A percentile compares a stretch with the other conserved stretches of the same genome.
Evolutionary conservation across 1,140 invertebrate species (phyloP).

Genomic region (Ceratina calcarata): DNA sequence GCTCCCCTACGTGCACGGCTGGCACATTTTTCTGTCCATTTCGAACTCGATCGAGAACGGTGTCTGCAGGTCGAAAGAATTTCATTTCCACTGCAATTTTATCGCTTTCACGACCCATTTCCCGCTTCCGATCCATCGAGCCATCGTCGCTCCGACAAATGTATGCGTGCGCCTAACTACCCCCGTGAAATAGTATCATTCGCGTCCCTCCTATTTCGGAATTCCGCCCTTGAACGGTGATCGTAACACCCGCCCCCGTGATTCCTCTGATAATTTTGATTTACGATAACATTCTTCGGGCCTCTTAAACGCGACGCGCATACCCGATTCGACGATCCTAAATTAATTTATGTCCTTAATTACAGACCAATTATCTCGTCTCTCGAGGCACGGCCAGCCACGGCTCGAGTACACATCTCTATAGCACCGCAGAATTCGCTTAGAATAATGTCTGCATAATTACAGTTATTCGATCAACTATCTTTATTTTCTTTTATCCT

Average conservation of each 20-base stretch:
- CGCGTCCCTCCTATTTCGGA: not conserved
- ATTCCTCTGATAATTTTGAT: not conserved
- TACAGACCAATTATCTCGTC: constrained; percentile 12
- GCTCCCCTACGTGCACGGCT: too few relatives aligned
- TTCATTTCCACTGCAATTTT: constrained; percentile 14
- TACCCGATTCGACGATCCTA: not conserved
- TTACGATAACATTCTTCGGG: not conserved
- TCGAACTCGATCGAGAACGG: not conserved
- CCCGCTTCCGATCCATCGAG: constrained; percentile 36
- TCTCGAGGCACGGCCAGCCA: not conserved
- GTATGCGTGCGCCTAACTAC: not conserved
- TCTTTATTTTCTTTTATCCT: too few relatives aligned
- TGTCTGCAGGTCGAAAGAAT: constrained; percentile 4
- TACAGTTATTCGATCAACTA: too few relatives aligned
- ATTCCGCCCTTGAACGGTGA: not conserved
- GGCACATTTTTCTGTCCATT: not conserved
- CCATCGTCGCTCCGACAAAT: constrained; percentile 23
- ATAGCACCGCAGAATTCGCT: too few relatives aligned
- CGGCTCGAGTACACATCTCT: too few relatives aligned
- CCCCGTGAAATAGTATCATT: not conserved
- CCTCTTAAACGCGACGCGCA: not conserved
- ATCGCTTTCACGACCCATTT: constrained; percentile 26
- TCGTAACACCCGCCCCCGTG: not conserved
- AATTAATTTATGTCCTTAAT: constrained; percentile 16
- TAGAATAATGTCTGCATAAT: too few relatives aligned